Base-by-base conservation (phyloP, 2,797 vertebrate species). In the Potorous gilbertii region DNA sequence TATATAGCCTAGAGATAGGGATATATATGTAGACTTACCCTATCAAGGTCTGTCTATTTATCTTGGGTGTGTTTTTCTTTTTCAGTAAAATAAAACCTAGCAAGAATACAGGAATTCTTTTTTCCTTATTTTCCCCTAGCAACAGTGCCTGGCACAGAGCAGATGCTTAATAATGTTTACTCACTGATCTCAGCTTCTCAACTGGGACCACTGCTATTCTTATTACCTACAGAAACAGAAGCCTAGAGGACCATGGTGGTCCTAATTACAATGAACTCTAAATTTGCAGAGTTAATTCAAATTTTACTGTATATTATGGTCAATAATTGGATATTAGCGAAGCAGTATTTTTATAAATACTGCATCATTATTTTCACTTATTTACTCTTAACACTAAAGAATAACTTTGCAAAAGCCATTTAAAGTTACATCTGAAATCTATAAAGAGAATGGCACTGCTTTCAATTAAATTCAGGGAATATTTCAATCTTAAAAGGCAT, bases 221-320 rank as follows among this genome's bases (percentile, higher is more conserved):
- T 90, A 50, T 52, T 57, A 55, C 55, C 31, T 62, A 87, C 14
- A 91, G 55, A 91, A 57, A 95, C 66, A 91, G 55, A 94, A 90
- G 62, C 66, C 56, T 57, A 4, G 56, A 87, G 87, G 52, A 90
- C 12, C 1, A 2, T 74, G 56, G 10, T 55, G 54, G 50, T 91
- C 54, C 8, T 95, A 92, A 94, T 40, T 54, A 74, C 55, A 56
- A 90, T 27, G 40, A 34, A 94, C 27, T 95, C n/a, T 21, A 54
- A 90, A 40, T 57, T 46, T 54, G 54, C 8, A 66, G 31, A 66
- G 56, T 50, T 93, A 31, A 91, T 28, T 74, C 52, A 89, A 90
- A 12, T 96, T 93, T 93, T 91, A 95, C 50, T 59, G 18, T 93
- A 2, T 97, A 55, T 62, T 94, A 94, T 31, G 95, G 50, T 91